These are phyloP conservation scores for Ailurus styani DNA, from an alignment of 2,113 vertebrate species.

Conservation along the genomic window DNA sequence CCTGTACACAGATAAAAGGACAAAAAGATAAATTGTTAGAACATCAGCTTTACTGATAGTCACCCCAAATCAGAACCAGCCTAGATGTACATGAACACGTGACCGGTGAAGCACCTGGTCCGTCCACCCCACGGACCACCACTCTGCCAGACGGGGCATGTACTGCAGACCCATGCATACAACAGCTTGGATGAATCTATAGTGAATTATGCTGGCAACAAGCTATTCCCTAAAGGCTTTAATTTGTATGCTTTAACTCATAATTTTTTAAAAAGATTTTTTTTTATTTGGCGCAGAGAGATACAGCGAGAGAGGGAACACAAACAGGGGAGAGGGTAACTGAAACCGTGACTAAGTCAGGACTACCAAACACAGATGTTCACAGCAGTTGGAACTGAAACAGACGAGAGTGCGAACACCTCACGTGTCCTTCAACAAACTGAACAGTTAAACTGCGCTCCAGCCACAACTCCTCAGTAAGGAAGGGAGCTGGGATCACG, in stretches of 20 bases:
- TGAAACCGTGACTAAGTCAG: not conserved
- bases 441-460: not conserved
- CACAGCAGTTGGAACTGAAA: not conserved
- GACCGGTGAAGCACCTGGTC: not conserved
- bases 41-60: not conserved
- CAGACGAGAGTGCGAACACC: too few species aligned
- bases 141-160: too few species aligned
- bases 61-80: not conserved
- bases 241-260: not conserved
- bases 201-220: not conserved
- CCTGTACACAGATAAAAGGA: not conserved
- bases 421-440: too few species aligned
- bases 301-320: too few species aligned
- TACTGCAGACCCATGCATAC: accelerated
- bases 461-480: not conserved
- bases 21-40: not conserved
- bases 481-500: too few species aligned
- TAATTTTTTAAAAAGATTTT: too few species aligned
- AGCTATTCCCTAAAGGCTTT: not conserved
- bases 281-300: too few species aligned
- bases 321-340: too few species aligned
- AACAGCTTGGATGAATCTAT: not conserved
- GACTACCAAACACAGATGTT: too few species aligned
- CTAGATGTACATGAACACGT: too few species aligned
- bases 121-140: accelerated